Base-by-base conservation (phyloP, 2,888 invertebrate genomes). In the Glaucopsyche alexis region DNA sequence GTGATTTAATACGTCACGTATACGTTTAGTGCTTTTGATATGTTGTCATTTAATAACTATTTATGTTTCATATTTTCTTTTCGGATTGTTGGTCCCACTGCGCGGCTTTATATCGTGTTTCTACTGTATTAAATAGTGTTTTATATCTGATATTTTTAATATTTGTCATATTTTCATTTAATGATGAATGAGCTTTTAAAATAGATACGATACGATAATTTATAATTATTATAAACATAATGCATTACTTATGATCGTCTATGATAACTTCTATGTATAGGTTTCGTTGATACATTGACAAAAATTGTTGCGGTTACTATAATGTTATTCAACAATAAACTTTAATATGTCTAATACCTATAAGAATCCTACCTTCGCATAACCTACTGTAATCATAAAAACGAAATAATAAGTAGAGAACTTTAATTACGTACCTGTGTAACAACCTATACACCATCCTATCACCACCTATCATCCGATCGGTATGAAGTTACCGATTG, bases 1-100 rank as follows among this genome's bases (percentile, higher is more conserved):
- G 60, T 73, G 64, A 75, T 69, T 50, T 74, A 75, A 60, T 60
- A 60, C 60, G 60, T 60, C 50, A 14, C 50, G 70, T 75, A 71
- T 75, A 71, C 71, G 73, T 52, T 66, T 72, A 69, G 50, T 66
- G 69, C 69, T 49, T 69, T 47, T 45, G 69, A 69, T 49, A 45
- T 69, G 67, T 66, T 65, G 50, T 66, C 40, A 52, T 72, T 72
- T 66, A 72, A 72, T 72, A 65, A 71, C 71, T 71, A 65, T 72
- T 65, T 72, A 47, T 45, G 29, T 47, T 69, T 47, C 29, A 69
- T 45, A 19, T 69, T 69, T 69, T 29, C 60, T 60, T 29, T 60
- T 60, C 60, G 14, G 60, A 60, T 60, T 60, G 60, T 60, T 60
- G 29, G 60, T 29, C 60, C 60, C 29, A 60, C 55, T 11, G 55